A percentile compares a stretch with the other conserved stretches of the same genome.
These are phyloP conservation scores for Pristionchus exspectatus DNA, from an alignment of 2,888 invertebrate species.

Conservation along the genomic window DNA sequence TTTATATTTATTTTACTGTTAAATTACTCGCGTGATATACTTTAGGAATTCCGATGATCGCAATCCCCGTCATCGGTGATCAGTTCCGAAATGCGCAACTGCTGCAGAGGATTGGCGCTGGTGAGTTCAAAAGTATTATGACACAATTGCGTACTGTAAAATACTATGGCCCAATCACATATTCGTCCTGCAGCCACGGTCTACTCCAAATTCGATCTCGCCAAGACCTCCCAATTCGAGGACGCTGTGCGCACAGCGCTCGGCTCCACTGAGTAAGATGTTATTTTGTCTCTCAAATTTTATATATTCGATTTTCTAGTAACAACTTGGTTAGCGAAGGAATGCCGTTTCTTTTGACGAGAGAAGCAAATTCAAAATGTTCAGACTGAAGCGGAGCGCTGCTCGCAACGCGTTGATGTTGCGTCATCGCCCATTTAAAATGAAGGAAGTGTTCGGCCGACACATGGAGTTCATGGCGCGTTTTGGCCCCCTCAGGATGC, in stretches of 20 bases:
- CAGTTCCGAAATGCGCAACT: conserved; percentile 48
- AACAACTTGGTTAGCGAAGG: too few relatives aligned
- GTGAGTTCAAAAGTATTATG: too few relatives aligned
- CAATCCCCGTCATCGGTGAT: conserved; percentile 36
- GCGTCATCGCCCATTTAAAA: conserved; percentile 24
- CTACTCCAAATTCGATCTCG: conserved; percentile 45
- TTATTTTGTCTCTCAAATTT: too few relatives aligned
- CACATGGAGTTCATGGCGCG: conserved; percentile 48
- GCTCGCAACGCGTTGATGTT: conserved; percentile 15
- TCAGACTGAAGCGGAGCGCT: not conserved
- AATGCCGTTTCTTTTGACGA: not conserved
- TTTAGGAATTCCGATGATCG: conserved; percentile 49
- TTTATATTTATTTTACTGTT: too few relatives aligned
- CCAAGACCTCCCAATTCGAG: not conserved
- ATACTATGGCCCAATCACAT: too few relatives aligned
- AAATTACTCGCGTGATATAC: too few relatives aligned
- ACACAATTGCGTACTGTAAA: too few relatives aligned
- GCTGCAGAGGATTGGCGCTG: conserved; percentile 10
- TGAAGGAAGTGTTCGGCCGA: conserved; percentile 23
- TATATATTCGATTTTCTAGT: too few relatives aligned
- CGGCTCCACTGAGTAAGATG: not conserved
- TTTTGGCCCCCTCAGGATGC: not conserved
- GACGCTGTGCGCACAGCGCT: not conserved
- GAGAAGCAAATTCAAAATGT: not conserved
- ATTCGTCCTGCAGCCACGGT: not conserved